Base-by-base conservation (phyloP, 2,797 vertebrate species). In the Harpagifer antarcticus region DNA sequence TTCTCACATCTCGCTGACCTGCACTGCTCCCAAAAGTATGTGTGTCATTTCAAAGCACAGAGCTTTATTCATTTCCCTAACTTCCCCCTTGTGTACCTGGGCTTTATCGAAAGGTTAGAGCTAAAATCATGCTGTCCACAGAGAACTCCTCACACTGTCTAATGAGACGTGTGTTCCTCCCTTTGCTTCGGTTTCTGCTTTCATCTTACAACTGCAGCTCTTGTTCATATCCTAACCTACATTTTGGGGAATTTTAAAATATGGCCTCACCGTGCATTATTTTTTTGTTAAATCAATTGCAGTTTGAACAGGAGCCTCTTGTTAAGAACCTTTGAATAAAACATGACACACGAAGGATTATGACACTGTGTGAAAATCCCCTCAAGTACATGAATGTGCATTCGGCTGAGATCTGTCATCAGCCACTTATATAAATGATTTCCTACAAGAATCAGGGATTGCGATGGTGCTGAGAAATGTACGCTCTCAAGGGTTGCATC, bases 241-340 rank as follows among this genome's bases (percentile, higher is more conserved):
- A 77, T 78, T 81, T 55, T 31, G 48, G 14, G 52, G 14, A 63
- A 71, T 65, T 85, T 84, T 72, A 57, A 65, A 85, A 72, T 45
- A 43, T 42, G 43, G 65, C 74, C 73, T 80, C 67, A 74, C 74
- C 74, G 80, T 72, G 16, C 16, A 20, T 60, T 44, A 45, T 62
- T 76, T 53, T 61, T 76, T 69, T 66, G 50, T 68, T 56, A 70
- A 64, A 81, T 66, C 57, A 40, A 64, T 52, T 56, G 59, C 14
- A 14, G 5, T 74, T 76, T 83, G 44, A 69, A 73, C 49, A 53
- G 16, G 20, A 61, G 20, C 61, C 42, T 67, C 61, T 83, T 64
- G 52, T 72, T 72, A 81, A 84, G 56, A 27, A 45, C 45, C 37
- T 84, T 40, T 87, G 59, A 90, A 91, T 83, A 78, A 89, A 86